These are phyloP conservation scores for Bufotes viridis DNA, from an alignment of 2,797 vertebrate genomes.

Conservation along the genomic window DNA sequence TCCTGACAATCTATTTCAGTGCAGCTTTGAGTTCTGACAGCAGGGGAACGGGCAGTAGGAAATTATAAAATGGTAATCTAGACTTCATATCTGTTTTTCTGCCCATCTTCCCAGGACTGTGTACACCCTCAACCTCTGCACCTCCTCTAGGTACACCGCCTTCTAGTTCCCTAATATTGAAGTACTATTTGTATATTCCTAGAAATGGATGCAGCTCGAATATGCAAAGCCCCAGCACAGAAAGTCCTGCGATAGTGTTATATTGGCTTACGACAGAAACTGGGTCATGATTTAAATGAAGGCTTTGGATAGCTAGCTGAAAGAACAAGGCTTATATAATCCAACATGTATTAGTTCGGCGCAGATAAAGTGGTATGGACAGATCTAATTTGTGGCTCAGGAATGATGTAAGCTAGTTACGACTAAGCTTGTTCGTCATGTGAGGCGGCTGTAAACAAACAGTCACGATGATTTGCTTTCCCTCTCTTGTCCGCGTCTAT, in stretches of 20 bases:
- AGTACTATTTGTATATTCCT: background rate
- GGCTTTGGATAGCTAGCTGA: conserved; percentile 42
- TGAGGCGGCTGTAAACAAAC: conserved; percentile 20
- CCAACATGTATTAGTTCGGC: conserved; percentile 59
- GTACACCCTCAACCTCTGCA: background rate
- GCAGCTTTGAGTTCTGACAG: too few relatives aligned
- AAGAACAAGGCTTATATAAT: conserved; percentile 55
- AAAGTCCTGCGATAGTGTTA: conserved; percentile 12
- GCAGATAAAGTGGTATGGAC: conserved; percentile 52
- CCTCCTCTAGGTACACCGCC: background rate
- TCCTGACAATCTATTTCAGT: too few relatives aligned
- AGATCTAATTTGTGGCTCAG: conserved; percentile 61
- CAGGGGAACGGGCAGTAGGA: too few relatives aligned
- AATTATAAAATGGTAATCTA: too few relatives aligned
- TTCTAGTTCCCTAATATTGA: background rate
- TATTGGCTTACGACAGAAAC: conserved; percentile 48
- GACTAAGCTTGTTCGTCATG: conserved; percentile 43
- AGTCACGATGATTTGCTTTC: conserved; percentile 48
- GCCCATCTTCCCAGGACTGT: background rate
- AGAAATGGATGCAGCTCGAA: background rate
- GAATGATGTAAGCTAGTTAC: conserved; percentile 57
- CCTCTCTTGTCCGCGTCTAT: conserved; percentile 64
- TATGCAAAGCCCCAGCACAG: background rate
- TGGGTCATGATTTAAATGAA: conserved; percentile 55
- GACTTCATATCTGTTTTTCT: too few relatives aligned